Evolutionary conservation across 2,888 invertebrate species (phyloP).

Genomic region (Drosophila suboccidentalis): DNA sequence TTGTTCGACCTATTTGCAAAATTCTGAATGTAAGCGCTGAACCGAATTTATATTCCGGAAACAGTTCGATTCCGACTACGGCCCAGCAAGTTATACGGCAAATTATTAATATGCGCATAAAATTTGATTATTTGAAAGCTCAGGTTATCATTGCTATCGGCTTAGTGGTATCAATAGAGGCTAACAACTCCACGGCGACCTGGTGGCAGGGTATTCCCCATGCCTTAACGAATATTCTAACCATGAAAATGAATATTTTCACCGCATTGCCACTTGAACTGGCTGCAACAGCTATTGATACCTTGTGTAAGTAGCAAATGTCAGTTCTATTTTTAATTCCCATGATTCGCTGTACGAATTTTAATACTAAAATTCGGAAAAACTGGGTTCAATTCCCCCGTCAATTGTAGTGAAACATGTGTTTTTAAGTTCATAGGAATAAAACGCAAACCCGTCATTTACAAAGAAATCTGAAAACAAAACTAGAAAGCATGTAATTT

Average conservation of each 20-base stretch:
- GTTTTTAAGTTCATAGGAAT: no score
- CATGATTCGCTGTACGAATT: not conserved
- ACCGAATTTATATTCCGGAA: not conserved
- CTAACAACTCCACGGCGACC: slow-evolving; percentile 3
- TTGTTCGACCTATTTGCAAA: slow-evolving; percentile 29
- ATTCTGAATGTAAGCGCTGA: slow-evolving; percentile 2
- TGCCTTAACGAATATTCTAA: slow-evolving; percentile 61
- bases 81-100: not conserved
- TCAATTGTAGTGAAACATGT: no score
- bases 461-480: no score
- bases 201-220: slow-evolving; percentile 64
- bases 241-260: slow-evolving; percentile 72
- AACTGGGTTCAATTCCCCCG: no score
- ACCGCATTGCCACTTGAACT: slow-evolving; percentile 77
- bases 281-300: slow-evolving; percentile 69
- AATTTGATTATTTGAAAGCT: slow-evolving; percentile 5
- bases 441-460: no score
- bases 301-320: slow-evolving; percentile 65
- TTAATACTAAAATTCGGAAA: no score
- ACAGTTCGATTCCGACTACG: slow-evolving; percentile 17
- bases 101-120: slow-evolving; percentile 16
- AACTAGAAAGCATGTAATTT: no score
- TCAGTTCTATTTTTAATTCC: not conserved
- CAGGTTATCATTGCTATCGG: slow-evolving; percentile 14
- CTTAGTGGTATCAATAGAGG: not conserved